phyloP scores from a whole-genome alignment of 2,113 vertebrate genomes.

The Hemiscyllium ocellatum region DNA sequence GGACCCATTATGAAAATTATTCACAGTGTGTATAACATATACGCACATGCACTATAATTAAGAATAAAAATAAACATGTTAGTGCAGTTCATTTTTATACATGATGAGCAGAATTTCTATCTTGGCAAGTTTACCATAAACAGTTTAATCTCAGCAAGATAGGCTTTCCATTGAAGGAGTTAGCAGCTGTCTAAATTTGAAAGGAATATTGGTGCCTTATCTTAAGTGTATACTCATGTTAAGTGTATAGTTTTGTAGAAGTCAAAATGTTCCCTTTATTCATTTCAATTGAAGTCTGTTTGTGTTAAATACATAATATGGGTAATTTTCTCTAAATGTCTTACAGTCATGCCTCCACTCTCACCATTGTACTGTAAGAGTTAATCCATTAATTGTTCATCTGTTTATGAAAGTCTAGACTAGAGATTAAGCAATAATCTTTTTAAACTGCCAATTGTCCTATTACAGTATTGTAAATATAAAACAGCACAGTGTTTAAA shows the following conservation, averaged over 20 bases:
- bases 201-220: not conserved
- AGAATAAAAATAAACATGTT: not conserved
- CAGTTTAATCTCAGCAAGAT: not conserved
- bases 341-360: not conserved
- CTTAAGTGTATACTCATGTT: constrained; percentile 20
- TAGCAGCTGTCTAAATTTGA: not conserved
- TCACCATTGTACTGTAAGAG: constrained; percentile 5
- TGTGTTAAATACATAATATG: constrained; percentile 6
- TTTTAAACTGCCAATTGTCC: not conserved
- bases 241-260: not conserved
- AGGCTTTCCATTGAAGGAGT: not conserved
- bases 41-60: not conserved
- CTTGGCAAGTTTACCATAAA: not conserved
- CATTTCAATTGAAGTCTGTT: constrained; percentile 16
- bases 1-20: not conserved
- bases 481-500: not conserved
- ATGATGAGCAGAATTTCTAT: not conserved
- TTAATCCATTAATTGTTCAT: constrained; percentile 25
- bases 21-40: not conserved
- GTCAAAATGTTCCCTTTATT: not conserved
- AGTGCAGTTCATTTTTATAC: not conserved
- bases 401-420: not conserved
- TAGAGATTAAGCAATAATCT: not conserved
- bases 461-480: constrained; percentile 15
- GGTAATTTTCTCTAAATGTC: not conserved